Conservation (phyloP, 2,888 invertebrate genomes). For the Catocala fraxini region DNA sequence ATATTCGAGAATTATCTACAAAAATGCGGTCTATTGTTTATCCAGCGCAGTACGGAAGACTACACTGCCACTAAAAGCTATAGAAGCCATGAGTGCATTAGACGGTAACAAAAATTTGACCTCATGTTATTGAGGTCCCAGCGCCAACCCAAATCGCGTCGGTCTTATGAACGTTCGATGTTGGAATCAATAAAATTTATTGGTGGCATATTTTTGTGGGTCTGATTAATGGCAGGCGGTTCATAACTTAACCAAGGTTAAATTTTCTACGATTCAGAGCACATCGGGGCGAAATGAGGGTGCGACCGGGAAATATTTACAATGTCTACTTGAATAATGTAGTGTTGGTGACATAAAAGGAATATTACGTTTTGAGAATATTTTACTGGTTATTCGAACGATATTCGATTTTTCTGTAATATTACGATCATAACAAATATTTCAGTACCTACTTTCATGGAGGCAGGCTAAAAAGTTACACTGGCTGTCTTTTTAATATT, state of each 20-base stretch:
- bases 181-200: conserved; percentile 39
- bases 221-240: conserved; percentile 35
- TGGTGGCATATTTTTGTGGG: conserved; percentile 36
- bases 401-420: neutral
- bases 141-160: conserved; percentile 45
- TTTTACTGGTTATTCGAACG: neutral
- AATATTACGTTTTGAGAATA: conserved; percentile 9
- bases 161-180: conserved; percentile 30
- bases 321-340: conserved; percentile 11
- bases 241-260: conserved; percentile 30
- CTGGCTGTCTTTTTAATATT: too few relatives aligned
- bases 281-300: conserved; percentile 25
- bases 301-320: conserved; percentile 19
- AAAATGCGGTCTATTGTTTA: conserved; percentile 5
- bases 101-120: conserved; percentile 31
- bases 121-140: conserved; percentile 39
- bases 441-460: neutral
- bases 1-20: conserved; percentile 11
- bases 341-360: conserved; percentile 6
- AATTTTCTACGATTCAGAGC: conserved; percentile 26
- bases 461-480: too few relatives aligned
- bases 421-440: neutral
- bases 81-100: conserved; percentile 19
- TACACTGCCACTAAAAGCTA: conserved; percentile 11
- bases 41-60: conserved; percentile 1